phyloP scores from a whole-genome alignment of 2,888 invertebrate species.

The Megastigmus dorsalis region DNA sequence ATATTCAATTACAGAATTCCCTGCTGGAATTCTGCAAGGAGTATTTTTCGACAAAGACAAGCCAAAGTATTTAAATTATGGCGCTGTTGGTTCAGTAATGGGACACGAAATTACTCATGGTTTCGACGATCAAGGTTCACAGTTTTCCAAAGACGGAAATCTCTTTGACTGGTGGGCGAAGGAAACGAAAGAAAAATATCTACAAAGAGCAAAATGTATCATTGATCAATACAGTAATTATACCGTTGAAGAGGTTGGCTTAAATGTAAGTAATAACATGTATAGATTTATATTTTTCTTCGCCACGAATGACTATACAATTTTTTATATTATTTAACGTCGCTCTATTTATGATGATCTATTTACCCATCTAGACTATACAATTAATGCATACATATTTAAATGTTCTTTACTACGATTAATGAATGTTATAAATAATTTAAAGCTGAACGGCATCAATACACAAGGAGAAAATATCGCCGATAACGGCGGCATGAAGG shows the following conservation, averaged over 20 bases:
- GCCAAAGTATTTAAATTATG: slow-evolving; percentile 93
- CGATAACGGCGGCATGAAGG: slow-evolving; percentile 94
- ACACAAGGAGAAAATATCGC: slow-evolving; percentile 97
- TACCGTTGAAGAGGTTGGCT: slow-evolving; percentile 83
- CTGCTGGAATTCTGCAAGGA: slow-evolving; percentile 93
- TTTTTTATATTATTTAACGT: too few species aligned
- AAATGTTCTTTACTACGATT: too few species aligned
- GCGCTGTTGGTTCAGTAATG: slow-evolving; percentile 91
- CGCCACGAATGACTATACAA: too few species aligned
- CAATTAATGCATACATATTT: too few species aligned
- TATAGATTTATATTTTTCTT: too few species aligned
- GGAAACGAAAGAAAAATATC: slow-evolving; percentile 86
- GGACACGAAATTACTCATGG: slow-evolving; percentile 94
- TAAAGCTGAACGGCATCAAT: slow-evolving; percentile 90
- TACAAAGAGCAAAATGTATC: slow-evolving; percentile 90
- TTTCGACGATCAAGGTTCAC: slow-evolving; percentile 90
- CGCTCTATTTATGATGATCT: too few species aligned
- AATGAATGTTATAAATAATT: too few species aligned
- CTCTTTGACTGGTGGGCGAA: slow-evolving; percentile 94
- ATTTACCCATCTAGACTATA: too few species aligned
- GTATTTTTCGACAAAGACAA: slow-evolving; percentile 91
- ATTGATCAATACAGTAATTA: slow-evolving; percentile 95
- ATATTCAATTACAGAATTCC: slow-evolving; percentile 43
- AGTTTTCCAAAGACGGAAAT: slow-evolving; percentile 93
- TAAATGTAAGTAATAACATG: slow-evolving; percentile 84